Conservation (phyloP, 2,888 invertebrate genomes). For the Adelphocoris suturalis region DNA sequence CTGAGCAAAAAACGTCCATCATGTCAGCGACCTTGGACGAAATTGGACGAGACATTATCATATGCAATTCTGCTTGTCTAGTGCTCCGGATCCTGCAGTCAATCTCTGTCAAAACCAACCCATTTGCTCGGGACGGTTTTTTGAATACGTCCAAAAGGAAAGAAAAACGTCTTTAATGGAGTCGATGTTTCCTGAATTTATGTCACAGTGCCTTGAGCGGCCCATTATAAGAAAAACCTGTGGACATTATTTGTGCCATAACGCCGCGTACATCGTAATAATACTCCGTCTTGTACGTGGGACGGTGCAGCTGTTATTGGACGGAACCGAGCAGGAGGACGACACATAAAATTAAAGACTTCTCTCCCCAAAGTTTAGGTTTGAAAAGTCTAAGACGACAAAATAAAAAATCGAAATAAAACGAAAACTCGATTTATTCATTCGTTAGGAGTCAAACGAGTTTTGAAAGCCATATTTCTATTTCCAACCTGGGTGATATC, state of each 20-base stretch:
- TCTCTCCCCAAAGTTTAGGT: constrained; percentile 54
- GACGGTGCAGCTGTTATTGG: constrained; percentile 58
- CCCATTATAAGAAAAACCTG: background rate
- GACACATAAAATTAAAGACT: constrained; percentile 55
- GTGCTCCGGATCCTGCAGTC: constrained; percentile 9
- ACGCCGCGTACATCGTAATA: constrained; percentile 47
- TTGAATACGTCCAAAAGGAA: constrained; percentile 1
- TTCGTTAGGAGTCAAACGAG: constrained; percentile 56
- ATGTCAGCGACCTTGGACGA: background rate
- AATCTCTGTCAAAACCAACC: constrained; percentile 40
- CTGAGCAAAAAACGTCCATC: background rate
- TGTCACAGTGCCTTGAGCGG: background rate
- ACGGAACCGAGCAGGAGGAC: background rate
- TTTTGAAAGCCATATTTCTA: constrained; percentile 65
- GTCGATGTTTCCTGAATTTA: constrained; percentile 24
- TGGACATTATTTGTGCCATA: constrained; percentile 45
- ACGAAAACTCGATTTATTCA: constrained; percentile 56
- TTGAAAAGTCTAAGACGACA: background rate
- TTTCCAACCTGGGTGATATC: constrained; percentile 14
- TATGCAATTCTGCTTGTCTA: constrained; percentile 1
- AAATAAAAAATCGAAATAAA: background rate
- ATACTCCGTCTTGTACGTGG: constrained; percentile 42
- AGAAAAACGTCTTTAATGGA: constrained; percentile 1
- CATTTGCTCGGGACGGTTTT: background rate
- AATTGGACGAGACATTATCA: constrained; percentile 29